phyloP scores from a whole-genome alignment of 2,113 vertebrate species.

The Bubo bubo region DNA sequence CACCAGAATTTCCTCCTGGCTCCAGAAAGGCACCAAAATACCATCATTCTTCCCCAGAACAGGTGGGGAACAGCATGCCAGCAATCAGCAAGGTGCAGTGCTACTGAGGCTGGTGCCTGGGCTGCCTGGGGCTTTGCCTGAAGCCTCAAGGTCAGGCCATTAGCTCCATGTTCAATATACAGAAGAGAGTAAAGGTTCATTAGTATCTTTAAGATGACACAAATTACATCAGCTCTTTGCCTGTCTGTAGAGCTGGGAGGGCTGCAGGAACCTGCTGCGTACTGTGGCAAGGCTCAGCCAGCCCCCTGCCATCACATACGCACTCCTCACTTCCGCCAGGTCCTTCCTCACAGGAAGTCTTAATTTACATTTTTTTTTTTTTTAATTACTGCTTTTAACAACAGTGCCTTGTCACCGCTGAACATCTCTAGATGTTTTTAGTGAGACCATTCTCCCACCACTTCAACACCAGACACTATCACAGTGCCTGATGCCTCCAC shows the following conservation, averaged over 20 bases:
- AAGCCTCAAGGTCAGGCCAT: background rate
- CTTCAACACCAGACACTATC: background rate
- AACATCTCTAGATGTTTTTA: background rate
- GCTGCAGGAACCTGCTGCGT: background rate
- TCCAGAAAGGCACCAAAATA: background rate
- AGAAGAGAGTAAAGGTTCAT: background rate
- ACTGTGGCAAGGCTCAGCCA: background rate
- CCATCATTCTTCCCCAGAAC: background rate
- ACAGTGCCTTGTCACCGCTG: background rate
- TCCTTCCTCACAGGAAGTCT: background rate
- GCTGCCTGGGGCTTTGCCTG: background rate
- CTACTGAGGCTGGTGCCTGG: background rate
- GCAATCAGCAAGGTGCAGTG: rapidly evolving
- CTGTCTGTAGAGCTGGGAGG: background rate
- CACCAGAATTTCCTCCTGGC: background rate
- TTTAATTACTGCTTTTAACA: background rate
- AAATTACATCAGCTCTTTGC: background rate
- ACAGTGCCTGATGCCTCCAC: background rate
- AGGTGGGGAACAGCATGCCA: background rate
- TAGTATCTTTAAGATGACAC: background rate
- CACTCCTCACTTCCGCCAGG: background rate
- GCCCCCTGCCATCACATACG: background rate
- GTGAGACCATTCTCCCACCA: background rate
- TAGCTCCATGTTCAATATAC: background rate
- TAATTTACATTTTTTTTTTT: background rate